phyloP scores from a whole-genome alignment of 2,797 vertebrate species.

The Leptatherina wallacei region DNA sequence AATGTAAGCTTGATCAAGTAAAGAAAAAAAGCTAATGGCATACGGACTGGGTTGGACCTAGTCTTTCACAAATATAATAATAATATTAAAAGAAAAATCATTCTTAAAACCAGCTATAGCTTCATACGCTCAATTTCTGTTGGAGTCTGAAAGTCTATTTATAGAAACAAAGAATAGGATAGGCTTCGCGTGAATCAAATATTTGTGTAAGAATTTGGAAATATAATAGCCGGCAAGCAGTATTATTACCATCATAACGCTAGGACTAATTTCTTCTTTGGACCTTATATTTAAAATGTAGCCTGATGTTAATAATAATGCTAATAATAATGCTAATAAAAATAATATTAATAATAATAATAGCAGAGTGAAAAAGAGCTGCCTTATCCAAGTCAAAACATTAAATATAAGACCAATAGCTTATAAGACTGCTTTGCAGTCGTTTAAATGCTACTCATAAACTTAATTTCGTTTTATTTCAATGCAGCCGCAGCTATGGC shows the following conservation, averaged over 20 bases:
- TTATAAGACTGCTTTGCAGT: too few species aligned
- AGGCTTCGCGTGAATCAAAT: neutral
- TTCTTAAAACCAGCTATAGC: too few species aligned
- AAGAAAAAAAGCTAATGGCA: too few species aligned
- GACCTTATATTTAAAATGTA: neutral
- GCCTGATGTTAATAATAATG: too few species aligned
- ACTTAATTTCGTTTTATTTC: slow-evolving; percentile 5
- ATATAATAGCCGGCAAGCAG: neutral
- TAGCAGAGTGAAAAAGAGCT: neutral
- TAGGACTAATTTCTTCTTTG: neutral
- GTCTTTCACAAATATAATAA: too few species aligned
- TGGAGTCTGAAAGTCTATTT: neutral
- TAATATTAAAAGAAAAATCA: too few species aligned
- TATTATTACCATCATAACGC: neutral
- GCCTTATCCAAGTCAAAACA: too few species aligned
- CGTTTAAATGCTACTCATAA: neutral
- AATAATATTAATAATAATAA: neutral
- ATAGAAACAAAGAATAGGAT: neutral
- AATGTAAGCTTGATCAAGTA: too few species aligned
- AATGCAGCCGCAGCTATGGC: neutral
- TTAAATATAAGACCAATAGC: too few species aligned
- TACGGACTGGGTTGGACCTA: too few species aligned
- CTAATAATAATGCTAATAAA: too few species aligned
- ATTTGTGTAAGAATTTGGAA: neutral
- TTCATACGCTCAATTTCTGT: too few species aligned